Base-by-base conservation (phyloP, 1,140 invertebrate species). In the Xylocopa sonorina region DNA sequence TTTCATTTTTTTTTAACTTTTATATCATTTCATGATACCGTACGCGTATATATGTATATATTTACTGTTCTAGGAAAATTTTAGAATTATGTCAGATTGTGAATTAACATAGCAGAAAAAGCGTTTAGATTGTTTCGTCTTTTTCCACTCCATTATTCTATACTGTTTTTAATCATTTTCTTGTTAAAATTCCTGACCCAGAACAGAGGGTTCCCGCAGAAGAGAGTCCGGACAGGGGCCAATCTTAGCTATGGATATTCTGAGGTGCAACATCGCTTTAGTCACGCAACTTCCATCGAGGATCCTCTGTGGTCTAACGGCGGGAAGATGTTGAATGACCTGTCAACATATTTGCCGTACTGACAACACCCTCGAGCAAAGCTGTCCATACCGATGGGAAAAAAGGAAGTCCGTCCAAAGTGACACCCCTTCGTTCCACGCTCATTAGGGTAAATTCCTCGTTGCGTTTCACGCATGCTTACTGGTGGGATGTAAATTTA, bases 291-390 rank as follows among this genome's bases (percentile, higher is more conserved):
- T 55, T 79, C n/a, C 68, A 58, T 21, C 50, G 38, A 14, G n/a
- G 21, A 14, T 41, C 24, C 27, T 41, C 34, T 58, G 60, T 51
- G 48, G 71, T 29, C 69, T 55, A 78, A 71, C 29, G 38, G 29
- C 51, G 32, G 73, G 66, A 82, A 72, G 83, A 88, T 86, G 81
- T 87, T 88, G 87, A 89, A 89, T 88, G 84, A 82, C 82, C 88
- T 89, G 88, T 89, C 88, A 89, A 89, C 88, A 86, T 89, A 87
- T 87, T 87, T 88, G 86, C 85, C 80, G 78, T 69, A 78, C 77
- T 81, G 88, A 88, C 87, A 83, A 86, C 87, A 71, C 72, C 78
- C 76, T 71, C 63, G 43, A 27, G 53, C 69, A 58, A 57, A 74
- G 58, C 73, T 76, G 67, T 57, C 67, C 21, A 73, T 38, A 67